Conservation (phyloP, 2,797 vertebrate genomes). For the Molothrus ater region DNA sequence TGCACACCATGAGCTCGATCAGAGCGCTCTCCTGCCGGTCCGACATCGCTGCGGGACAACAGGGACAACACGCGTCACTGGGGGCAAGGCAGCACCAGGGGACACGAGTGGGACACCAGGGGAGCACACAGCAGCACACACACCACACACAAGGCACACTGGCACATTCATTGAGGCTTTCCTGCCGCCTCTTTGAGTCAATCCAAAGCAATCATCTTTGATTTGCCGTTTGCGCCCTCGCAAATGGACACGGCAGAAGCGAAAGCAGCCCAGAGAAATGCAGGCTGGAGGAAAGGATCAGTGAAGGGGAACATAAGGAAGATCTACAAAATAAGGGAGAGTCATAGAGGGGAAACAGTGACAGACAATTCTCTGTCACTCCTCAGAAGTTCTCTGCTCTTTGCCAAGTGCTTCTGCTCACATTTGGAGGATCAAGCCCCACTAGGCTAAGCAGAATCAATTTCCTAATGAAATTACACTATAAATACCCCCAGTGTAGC, state of each 20-base stretch:
- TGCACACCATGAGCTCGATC: slow-evolving; percentile 96
- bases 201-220: background rate
- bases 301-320: background rate
- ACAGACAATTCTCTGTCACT: background rate
- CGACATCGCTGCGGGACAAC: slow-evolving; percentile 84
- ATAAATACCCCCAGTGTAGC: background rate
- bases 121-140: background rate
- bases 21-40: slow-evolving; percentile 97
- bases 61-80: background rate
- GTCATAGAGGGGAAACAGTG: rapidly evolving
- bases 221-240: background rate
- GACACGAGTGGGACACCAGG: background rate
- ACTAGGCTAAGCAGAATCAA: background rate
- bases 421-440: background rate
- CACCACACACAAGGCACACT: background rate
- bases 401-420: background rate
- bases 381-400: background rate
- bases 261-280: background rate
- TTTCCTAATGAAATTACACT: background rate
- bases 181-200: background rate
- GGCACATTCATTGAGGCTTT: background rate
- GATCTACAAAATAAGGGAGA: background rate
- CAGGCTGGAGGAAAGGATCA: background rate
- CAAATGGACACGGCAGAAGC: background rate
- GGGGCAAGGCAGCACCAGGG: background rate